Conservation (phyloP, 2,888 invertebrate genomes). For the Adelognathus sp. region DNA sequence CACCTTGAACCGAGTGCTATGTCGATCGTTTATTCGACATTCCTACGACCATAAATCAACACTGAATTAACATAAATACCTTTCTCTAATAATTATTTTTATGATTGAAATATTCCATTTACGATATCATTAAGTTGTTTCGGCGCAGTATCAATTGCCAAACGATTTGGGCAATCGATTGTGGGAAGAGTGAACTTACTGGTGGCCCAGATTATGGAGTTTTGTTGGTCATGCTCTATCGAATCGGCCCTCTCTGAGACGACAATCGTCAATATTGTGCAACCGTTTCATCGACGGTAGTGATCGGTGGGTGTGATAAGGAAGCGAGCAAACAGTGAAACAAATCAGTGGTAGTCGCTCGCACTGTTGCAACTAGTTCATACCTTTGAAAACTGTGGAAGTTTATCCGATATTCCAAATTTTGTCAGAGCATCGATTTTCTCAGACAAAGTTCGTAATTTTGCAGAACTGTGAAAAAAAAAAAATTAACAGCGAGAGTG, state of each 20-base stretch:
- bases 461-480: not conserved
- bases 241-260: not conserved
- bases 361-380: not conserved
- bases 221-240: not conserved
- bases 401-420: too few relatives aligned
- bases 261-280: not conserved
- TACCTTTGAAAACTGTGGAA: not conserved
- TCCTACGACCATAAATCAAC: not conserved
- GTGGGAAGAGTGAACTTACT: too few relatives aligned
- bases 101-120: too few relatives aligned
- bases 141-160: too few relatives aligned
- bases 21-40: not conserved
- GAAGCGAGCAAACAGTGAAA: slow-evolving; percentile 23
- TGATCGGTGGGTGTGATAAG: slow-evolving; percentile 39
- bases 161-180: too few relatives aligned
- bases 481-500: too few relatives aligned
- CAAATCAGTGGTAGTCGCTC: not conserved
- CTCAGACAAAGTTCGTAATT: too few relatives aligned
- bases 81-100: not conserved
- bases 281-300: slow-evolving; percentile 36
- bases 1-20: slow-evolving; percentile 30
- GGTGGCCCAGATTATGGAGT: slow-evolving; percentile 35
- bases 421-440: not conserved
- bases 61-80: not conserved
- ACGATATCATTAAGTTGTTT: too few relatives aligned